Base-by-base conservation (phyloP, 2,113 vertebrate species). In the Hyaena hyaena region DNA sequence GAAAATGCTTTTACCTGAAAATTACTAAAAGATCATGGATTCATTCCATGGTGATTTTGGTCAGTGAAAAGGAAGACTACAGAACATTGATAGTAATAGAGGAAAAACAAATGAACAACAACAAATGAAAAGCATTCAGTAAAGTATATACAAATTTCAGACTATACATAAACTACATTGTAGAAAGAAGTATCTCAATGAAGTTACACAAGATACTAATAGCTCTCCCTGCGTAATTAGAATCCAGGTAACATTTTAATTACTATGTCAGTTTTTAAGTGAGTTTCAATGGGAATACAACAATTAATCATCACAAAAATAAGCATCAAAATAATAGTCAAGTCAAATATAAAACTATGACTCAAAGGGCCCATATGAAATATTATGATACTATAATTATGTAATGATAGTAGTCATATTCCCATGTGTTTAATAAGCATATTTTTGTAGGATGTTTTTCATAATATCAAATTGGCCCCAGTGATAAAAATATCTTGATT, bases 241-340 rank as follows among this genome's bases (percentile, higher is more conserved):
- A 84, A 50, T 79, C 5, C 7, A 88, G 19, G 2, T 26, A 73
- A 21, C 39, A 74, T 88, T 81, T 84, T 66, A 48, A 73, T 88
- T 48, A 71, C 19, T 68, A 55, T 31, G 2, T 85, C 39, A 76
- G 17, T 31, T 71, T 79, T 39, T 89, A 76, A 91, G 69, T 77
- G 17, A 17, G 48, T 84, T 92, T 58, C 19, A 85, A 10, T 86
- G 1, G 45, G 5, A 17, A 86, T 55, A 1, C 31, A 55, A 71
- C 31, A 83, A 48, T 93, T 87, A 93, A 82, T 28, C 0, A 65
- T 96, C 10, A 90, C 6, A 88, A 90, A 95, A 90, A 86, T 12
- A 63, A 61, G 17, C 9, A 74, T 81, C 35, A 61, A 92, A 66
- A 5, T 66, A 35, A 79, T 48, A 66, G 33, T 71, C 21, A 91